These are phyloP conservation scores for Corapipo altera DNA, from an alignment of 2,113 vertebrate genomes.

Conservation along the genomic window DNA sequence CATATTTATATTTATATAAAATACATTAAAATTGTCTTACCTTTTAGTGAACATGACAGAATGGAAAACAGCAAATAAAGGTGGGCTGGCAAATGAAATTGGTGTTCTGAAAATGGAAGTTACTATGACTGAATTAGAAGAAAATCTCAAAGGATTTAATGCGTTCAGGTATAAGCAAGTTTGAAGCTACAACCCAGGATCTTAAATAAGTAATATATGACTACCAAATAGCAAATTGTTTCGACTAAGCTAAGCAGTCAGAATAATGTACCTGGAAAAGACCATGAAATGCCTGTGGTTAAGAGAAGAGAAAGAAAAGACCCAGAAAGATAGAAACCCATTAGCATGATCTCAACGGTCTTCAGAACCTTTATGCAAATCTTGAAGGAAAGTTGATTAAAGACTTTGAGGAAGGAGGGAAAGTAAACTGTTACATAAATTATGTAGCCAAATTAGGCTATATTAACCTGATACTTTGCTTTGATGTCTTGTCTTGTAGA, in stretches of 20 bases:
- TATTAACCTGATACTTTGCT: neutral
- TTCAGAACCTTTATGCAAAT: neutral
- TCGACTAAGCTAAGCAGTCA: neutral
- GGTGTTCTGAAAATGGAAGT: neutral
- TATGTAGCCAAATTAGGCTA: neutral
- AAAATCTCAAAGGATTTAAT: neutral
- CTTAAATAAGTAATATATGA: neutral
- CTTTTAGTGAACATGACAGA: neutral
- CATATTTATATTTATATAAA: neutral
- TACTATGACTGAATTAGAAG: neutral
- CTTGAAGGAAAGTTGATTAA: neutral
- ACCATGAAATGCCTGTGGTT: neutral
- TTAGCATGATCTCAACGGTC: neutral
- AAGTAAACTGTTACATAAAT: neutral
- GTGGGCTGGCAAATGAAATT: neutral
- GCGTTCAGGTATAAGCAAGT: neutral
- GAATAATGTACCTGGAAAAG: neutral
- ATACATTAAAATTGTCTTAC: rapidly evolving
- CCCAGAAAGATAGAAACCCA: neutral
- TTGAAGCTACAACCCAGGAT: neutral
- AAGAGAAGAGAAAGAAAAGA: neutral
- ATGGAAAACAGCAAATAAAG: neutral
- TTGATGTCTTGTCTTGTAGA: neutral
- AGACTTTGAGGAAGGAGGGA: rapidly evolving
- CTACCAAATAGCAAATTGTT: neutral